phyloP scores from a whole-genome alignment of 2,113 vertebrate genomes.

The Columbina picui region DNA sequence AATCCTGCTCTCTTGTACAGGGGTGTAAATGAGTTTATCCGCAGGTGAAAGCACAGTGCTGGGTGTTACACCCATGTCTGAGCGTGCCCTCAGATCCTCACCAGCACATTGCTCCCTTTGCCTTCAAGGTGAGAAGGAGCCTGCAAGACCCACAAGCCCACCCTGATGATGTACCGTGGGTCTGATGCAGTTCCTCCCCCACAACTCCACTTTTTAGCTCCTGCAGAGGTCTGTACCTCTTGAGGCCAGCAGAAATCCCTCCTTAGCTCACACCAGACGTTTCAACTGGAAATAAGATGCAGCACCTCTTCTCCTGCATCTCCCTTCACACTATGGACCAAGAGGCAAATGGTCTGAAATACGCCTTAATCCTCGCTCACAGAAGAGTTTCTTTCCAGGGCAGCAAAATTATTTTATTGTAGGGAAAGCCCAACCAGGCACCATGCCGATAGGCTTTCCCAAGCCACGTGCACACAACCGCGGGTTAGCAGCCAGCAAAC shows the following conservation, averaged over 20 bases:
- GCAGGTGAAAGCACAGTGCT: background rate
- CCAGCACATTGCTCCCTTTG: rapidly evolving
- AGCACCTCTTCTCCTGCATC: background rate
- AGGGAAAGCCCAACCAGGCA: background rate
- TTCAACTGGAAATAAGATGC: background rate
- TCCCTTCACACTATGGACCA: background rate
- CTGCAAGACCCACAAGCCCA: background rate
- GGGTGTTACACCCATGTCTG: rapidly evolving
- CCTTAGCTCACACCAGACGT: background rate
- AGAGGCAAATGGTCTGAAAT: background rate
- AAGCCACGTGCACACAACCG: constrained; percentile 6
- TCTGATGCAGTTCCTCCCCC: background rate
- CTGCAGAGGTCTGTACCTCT: background rate
- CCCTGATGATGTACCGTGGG: rapidly evolving
- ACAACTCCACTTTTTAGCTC: background rate
- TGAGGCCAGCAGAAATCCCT: background rate
- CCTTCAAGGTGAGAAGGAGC: background rate
- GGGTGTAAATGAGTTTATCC: background rate
- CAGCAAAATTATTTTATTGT: background rate
- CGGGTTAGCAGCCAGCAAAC: background rate
- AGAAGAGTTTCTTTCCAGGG: background rate
- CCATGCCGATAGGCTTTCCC: background rate
- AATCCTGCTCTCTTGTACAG: rapidly evolving
- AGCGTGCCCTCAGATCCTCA: background rate
- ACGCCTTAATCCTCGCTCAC: background rate